These are phyloP conservation scores for Trissonchulus latispiculum DNA, from an alignment of 2,888 invertebrate species.

Conservation along the genomic window DNA sequence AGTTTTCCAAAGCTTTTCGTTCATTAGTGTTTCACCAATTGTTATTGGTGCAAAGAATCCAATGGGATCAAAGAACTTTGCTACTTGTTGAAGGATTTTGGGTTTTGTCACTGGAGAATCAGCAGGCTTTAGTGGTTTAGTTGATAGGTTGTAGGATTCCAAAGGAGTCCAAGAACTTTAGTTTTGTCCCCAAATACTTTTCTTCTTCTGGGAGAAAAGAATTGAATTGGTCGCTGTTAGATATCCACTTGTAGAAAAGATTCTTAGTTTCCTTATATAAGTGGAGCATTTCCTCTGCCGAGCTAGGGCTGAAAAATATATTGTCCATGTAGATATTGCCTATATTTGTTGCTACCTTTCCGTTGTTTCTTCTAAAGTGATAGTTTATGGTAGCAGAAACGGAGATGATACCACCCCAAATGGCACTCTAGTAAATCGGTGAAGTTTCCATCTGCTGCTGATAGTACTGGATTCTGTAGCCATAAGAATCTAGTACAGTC, in stretches of 20 bases:
- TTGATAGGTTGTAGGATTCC: not conserved
- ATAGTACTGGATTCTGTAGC: not conserved
- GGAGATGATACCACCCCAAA: conserved; percentile 28
- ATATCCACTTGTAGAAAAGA: not conserved
- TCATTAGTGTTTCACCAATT: not conserved
- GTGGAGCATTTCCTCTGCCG: not conserved
- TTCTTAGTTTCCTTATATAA: not conserved
- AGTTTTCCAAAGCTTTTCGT: not conserved
- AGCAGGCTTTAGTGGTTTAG: not conserved
- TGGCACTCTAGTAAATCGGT: conserved; percentile 28
- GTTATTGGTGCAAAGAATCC: not conserved
- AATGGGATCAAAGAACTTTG: not conserved
- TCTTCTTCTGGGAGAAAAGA: not conserved
- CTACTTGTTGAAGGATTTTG: not conserved
- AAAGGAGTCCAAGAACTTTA: not conserved
- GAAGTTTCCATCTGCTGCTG: conserved; percentile 25
- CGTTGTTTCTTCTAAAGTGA: not conserved
- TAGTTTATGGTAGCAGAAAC: conserved; percentile 24
- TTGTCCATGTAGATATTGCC: not conserved
- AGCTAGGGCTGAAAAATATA: not conserved
- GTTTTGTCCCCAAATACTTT: not conserved
- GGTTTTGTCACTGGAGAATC: not conserved
- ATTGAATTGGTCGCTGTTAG: not conserved
- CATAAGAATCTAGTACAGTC: conserved; percentile 16
- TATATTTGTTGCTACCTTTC: not conserved